phyloP scores from a whole-genome alignment of 1,140 invertebrate species.

The Uloborus diversus region DNA sequence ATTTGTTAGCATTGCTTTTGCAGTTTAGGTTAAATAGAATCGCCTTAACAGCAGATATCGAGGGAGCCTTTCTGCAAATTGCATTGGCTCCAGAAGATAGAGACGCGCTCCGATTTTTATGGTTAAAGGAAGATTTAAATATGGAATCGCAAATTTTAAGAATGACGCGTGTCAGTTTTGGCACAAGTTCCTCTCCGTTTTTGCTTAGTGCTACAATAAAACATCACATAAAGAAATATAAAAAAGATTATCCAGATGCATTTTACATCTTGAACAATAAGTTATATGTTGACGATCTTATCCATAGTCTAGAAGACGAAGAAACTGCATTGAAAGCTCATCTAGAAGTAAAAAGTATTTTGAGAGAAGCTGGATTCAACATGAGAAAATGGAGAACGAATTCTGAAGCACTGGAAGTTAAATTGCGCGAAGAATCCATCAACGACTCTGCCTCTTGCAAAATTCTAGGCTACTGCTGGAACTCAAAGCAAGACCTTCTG shows the following conservation, averaged over 20 bases:
- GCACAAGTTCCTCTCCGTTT: background rate
- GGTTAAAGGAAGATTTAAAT: background rate
- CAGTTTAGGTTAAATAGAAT: conserved; percentile 7
- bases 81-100: background rate
- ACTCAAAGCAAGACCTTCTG: too few relatives aligned
- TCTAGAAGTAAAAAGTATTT: too few relatives aligned
- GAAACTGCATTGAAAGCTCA: too few relatives aligned
- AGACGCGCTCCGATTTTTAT: conserved; percentile 29
- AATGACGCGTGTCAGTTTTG: background rate
- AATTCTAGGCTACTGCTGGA: too few relatives aligned
- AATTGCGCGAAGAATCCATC: too few relatives aligned
- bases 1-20: conserved; percentile 9
- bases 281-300: too few relatives aligned
- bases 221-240: background rate
- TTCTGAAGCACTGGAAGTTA: too few relatives aligned
- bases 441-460: too few relatives aligned
- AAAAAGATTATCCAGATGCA: background rate
- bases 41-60: conserved; percentile 26
- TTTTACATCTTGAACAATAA: background rate
- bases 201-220: conserved; percentile 8
- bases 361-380: too few relatives aligned
- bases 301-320: too few relatives aligned
- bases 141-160: background rate
- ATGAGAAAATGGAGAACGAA: too few relatives aligned
- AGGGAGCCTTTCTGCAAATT: conserved; percentile 38